Conservation (phyloP, 2,797 vertebrate species). For the Sebastes cheni region DNA sequence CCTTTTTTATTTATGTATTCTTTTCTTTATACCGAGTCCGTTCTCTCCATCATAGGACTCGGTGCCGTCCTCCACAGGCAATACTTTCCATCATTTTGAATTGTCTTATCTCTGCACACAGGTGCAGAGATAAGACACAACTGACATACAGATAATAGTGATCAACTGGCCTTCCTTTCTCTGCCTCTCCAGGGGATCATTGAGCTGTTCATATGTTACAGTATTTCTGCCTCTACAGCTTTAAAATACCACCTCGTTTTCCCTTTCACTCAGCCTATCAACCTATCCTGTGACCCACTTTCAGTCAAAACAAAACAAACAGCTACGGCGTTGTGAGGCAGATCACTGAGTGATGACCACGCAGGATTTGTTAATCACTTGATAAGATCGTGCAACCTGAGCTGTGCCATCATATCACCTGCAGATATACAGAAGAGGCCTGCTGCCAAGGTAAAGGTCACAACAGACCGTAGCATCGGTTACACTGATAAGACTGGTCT, state of each 20-base stretch:
- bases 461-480: constrained; percentile 15
- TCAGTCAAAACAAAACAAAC: constrained; percentile 68
- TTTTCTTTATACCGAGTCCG: too few species aligned
- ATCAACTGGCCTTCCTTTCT: background rate
- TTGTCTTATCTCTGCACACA: too few species aligned
- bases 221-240: background rate
- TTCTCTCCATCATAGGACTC: too few species aligned
- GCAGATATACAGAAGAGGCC: background rate
- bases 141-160: background rate
- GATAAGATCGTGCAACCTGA: constrained; percentile 70
- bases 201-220: background rate
- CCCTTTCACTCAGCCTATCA: background rate
- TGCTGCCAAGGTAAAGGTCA: constrained; percentile 6
- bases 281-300: constrained; percentile 36
- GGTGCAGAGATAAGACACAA: background rate
- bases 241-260: background rate
- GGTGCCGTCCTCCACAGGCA: too few species aligned
- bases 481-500: background rate
- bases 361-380: constrained; percentile 61
- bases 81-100: background rate
- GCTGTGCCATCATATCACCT: constrained; percentile 20
- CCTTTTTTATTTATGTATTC: too few species aligned
- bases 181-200: background rate
- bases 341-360: constrained; percentile 48
- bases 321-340: constrained; percentile 62